A percentile compares a stretch with the other conserved stretches of the same genome.
Conservation (phyloP, 2,797 vertebrate genomes). For the Bradypus variegatus region DNA sequence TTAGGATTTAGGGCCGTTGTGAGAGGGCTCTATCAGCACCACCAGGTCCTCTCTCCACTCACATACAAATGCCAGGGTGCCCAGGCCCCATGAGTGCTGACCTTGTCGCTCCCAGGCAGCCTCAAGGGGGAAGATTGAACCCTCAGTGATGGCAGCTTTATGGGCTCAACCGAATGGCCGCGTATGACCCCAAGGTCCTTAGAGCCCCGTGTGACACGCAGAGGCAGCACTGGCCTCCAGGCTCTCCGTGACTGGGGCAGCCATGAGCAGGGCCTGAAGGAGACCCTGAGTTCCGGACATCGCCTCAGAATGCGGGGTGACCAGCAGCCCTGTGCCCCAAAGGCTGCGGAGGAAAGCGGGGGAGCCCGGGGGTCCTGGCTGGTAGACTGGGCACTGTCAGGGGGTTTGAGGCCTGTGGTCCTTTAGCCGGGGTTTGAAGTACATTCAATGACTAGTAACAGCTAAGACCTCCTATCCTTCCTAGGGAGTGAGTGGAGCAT, state of each 20-base stretch:
- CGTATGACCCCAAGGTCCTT: too few species aligned
- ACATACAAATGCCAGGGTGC: background rate
- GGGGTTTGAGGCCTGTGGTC: background rate
- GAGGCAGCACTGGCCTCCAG: background rate
- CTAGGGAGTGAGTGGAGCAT: background rate
- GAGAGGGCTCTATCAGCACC: background rate
- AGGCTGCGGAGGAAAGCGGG: background rate
- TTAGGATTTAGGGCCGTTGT: background rate
- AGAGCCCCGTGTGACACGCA: background rate
- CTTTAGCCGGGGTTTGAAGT: constrained; percentile 30
- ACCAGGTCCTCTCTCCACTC: background rate
- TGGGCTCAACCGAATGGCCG: background rate
- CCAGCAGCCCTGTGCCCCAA: background rate
- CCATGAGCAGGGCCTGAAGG: background rate
- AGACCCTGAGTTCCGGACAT: background rate
- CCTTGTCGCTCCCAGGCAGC: background rate
- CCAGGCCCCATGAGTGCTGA: background rate
- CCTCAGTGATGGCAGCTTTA: background rate
- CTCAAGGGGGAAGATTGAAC: background rate
- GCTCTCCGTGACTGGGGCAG: background rate
- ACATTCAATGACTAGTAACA: background rate
- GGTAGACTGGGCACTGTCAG: background rate
- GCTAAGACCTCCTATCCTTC: background rate
- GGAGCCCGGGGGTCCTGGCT: accelerated
- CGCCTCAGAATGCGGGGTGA: background rate